These are phyloP conservation scores for Cheumatopsyche charites DNA, from an alignment of 1,140 invertebrate genomes.

Conservation along the genomic window DNA sequence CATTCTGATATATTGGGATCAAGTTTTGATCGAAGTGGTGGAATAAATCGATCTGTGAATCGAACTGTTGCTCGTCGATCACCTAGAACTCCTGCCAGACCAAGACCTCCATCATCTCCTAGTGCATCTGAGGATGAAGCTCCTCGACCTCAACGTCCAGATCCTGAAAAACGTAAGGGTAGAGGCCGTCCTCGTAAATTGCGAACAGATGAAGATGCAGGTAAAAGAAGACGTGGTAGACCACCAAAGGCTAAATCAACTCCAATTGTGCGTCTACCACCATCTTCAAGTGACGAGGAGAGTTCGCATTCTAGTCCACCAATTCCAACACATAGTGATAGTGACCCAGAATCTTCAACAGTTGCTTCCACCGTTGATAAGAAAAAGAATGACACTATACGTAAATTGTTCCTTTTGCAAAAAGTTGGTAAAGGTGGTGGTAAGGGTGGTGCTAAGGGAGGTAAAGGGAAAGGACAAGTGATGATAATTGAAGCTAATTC, in stretches of 20 bases:
- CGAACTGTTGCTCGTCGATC: conserved; percentile 24
- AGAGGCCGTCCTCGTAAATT: conserved; percentile 41
- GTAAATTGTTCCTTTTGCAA: conserved; percentile 62
- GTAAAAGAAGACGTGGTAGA: conserved; percentile 50
- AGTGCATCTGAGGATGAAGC: conserved; percentile 43
- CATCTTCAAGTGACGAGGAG: conserved; percentile 58
- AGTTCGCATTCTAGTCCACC: conserved; percentile 49
- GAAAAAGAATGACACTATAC: conserved; percentile 67
- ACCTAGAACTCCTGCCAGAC: conserved; percentile 33
- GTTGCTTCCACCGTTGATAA: conserved; percentile 54
- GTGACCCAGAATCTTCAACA: conserved; percentile 39
- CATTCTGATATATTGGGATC: conserved; percentile 18
- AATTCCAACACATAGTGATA: conserved; percentile 37
- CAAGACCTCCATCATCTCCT: conserved; percentile 42
- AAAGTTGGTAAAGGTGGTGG: conserved; percentile 65
- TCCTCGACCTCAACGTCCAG: conserved; percentile 33
- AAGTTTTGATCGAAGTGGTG: conserved; percentile 22
- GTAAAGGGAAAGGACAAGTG: conserved; percentile 67
- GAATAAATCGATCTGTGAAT: not conserved
- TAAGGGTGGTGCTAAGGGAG: conserved; percentile 67
- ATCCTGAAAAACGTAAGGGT: conserved; percentile 35
- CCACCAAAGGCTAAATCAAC: conserved; percentile 54
- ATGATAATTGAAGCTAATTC: conserved; percentile 60
- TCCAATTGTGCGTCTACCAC: conserved; percentile 50
- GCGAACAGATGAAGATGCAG: conserved; percentile 38